Percentiles rank a stretch among this genome's conserved stretches.
Conservation (phyloP, 1,140 invertebrate genomes). For the Hylaeus volcanicus region DNA sequence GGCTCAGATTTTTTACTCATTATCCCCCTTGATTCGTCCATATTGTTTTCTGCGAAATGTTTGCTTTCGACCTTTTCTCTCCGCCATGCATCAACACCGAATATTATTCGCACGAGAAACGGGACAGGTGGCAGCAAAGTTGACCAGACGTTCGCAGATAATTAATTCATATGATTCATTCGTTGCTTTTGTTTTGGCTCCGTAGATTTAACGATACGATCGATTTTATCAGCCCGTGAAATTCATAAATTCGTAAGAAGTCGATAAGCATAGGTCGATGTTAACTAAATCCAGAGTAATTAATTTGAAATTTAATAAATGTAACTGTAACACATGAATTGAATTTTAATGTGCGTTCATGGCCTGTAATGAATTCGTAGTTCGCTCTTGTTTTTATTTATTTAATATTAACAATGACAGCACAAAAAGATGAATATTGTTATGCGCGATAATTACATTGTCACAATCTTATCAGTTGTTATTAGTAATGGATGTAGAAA, state of each 20-base stretch:
- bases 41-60: background rate
- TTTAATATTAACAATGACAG: no score
- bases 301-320: no score
- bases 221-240: background rate
- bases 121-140: conserved; percentile 1
- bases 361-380: no score
- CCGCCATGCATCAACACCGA: background rate
- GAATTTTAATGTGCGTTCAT: no score
- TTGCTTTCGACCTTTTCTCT: background rate
- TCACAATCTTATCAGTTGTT: background rate
- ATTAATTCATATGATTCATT: background rate
- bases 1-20: background rate
- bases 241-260: background rate
- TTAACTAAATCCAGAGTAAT: no score
- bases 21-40: background rate
- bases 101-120: background rate
- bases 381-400: no score
- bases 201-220: background rate
- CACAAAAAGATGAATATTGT: no score
- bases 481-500: background rate
- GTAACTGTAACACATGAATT: no score
- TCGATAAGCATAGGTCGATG: background rate
- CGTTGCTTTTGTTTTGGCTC: background rate
- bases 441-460: no score
- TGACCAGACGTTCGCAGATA: background rate